Evolutionary conservation across 2,113 vertebrate genomes (phyloP).

Genomic region (Condylura cristata): DNA sequence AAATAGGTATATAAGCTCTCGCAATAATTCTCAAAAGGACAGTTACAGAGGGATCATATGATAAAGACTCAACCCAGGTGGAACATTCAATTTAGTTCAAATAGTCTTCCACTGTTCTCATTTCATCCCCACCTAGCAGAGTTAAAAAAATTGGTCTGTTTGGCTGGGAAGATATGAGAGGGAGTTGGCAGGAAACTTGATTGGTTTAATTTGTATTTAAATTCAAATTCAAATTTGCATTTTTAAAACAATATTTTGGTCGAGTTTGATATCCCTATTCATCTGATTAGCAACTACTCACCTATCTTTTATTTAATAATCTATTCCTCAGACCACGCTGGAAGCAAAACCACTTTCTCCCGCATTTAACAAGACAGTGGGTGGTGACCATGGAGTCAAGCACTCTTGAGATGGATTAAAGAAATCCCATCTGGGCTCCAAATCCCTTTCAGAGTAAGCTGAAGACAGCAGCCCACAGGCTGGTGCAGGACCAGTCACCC

Average conservation of each 20-base stretch:
- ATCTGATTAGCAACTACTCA: neutral
- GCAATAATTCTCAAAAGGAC: slow-evolving; percentile 21
- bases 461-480: neutral
- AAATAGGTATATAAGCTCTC: neutral
- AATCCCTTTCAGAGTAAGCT: neutral
- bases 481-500: fast-evolving
- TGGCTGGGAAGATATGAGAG: neutral
- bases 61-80: neutral
- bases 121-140: slow-evolving; percentile 2
- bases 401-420: neutral
- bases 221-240: no score
- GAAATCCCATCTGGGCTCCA: neutral
- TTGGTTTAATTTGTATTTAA: neutral
- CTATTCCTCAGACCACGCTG: slow-evolving; percentile 5
- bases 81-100: slow-evolving; percentile 8
- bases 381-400: neutral
- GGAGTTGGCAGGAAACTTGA: neutral
- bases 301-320: neutral
- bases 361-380: neutral
- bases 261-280: neutral
- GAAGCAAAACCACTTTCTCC: slow-evolving; percentile 46
- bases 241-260: slow-evolving; percentile 2
- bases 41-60: neutral
- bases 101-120: neutral
- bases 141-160: neutral